phyloP scores from a whole-genome alignment of 2,888 invertebrate species.

The Ormia ochracea region DNA sequence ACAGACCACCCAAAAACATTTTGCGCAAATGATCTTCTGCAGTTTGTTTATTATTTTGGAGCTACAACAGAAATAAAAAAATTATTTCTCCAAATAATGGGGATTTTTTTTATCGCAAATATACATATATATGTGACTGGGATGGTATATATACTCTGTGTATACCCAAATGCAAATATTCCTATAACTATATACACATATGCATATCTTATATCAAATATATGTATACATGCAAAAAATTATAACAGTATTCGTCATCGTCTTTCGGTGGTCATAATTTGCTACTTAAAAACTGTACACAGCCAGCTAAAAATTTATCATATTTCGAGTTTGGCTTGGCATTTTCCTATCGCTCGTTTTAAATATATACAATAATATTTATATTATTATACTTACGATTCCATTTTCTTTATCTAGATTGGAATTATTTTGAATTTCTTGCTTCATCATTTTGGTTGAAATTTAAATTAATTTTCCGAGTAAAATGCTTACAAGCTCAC shows the following conservation, averaged over 20 bases:
- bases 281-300: conserved; percentile 17
- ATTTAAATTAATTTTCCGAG: not conserved
- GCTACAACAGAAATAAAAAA: conserved; percentile 1
- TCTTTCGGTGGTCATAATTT: conserved; percentile 56
- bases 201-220: not conserved
- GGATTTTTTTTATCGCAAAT: not conserved
- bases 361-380: too few species aligned
- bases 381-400: conserved; percentile 23
- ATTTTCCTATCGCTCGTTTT: too few species aligned
- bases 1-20: conserved; percentile 73
- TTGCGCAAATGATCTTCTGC: conserved; percentile 71
- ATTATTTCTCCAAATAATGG: not conserved
- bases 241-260: conserved; percentile 49
- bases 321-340: too few species aligned
- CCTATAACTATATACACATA: too few species aligned
- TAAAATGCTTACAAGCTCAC: conserved; percentile 13
- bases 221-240: not conserved
- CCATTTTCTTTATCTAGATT: conserved; percentile 41
- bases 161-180: too few species aligned
- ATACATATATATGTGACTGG: too few species aligned
- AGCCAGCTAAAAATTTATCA: conserved; percentile 7
- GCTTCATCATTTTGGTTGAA: conserved; percentile 41
- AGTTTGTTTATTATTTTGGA: conserved; percentile 19
- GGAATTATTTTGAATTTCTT: conserved; percentile 35
- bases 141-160: too few species aligned